phyloP scores from a whole-genome alignment of 2,797 vertebrate species.

The Crenuchus spilurus region DNA sequence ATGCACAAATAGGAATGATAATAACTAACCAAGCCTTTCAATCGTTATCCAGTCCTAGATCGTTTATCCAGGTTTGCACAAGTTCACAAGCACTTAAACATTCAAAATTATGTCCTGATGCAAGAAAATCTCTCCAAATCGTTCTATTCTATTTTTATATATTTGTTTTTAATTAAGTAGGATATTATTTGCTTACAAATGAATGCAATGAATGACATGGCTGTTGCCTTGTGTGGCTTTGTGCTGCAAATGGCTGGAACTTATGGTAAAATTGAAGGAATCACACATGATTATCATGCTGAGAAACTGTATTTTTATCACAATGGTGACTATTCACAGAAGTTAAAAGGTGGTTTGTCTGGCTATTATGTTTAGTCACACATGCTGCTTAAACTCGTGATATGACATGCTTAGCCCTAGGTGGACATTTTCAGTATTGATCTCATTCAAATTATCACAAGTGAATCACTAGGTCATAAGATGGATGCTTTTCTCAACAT shows the following conservation, averaged over 20 bases:
- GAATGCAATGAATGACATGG: conserved; percentile 23
- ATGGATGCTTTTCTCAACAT: neutral
- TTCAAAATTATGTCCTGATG: conserved; percentile 40
- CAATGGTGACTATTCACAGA: conserved; percentile 29
- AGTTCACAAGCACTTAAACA: conserved; percentile 45
- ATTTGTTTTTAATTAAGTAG: conserved; percentile 41
- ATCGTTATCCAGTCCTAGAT: conserved; percentile 45
- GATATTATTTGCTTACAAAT: conserved; percentile 35
- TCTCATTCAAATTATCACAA: neutral
- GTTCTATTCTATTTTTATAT: conserved; percentile 32
- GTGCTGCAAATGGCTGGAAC: neutral
- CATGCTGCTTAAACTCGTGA: conserved; percentile 8
- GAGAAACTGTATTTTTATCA: conserved; percentile 29
- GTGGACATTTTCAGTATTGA: neutral
- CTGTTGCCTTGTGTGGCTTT: conserved; percentile 20
- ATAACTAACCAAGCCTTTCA: conserved; percentile 49
- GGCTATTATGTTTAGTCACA: conserved; percentile 23
- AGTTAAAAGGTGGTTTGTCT: conserved; percentile 3
- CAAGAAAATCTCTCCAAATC: conserved; percentile 25
- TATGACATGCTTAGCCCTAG: neutral
- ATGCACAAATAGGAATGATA: conserved; percentile 41
- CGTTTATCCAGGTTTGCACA: conserved; percentile 50
- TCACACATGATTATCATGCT: conserved; percentile 39
- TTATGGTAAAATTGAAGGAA: conserved; percentile 15
- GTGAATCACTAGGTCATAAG: no score